Base-by-base conservation (phyloP, 2,113 vertebrate genomes). In the Podiceps cristatus region DNA sequence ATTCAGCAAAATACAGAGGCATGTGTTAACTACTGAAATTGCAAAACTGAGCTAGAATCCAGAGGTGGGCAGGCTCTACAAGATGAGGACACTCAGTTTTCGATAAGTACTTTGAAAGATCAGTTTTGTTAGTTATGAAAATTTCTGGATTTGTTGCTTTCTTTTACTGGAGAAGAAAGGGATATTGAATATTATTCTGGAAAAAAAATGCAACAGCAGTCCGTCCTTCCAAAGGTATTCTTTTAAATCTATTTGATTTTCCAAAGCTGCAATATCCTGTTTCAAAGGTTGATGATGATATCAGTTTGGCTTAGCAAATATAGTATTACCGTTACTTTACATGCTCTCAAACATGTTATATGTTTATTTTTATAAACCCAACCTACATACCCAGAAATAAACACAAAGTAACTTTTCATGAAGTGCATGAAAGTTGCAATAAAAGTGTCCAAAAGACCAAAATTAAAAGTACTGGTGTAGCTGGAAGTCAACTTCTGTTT, bases 321-420 rank as follows among this genome's bases (percentile, higher is more conserved):
- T 3, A 64, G 8, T 11, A 23, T 31, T 35, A 77, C 1, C 9
- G 22, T 60, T 50, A 23, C 10, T 69, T 68, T 25, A 13, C 55
- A 14, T 4, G 9, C 1, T 33, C 5, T 68, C 11, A 35, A 27
- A 37, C 1, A 44, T 31, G 1, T 25, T 17, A 49, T 1, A 50
- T 2, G 3, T 29, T 37, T 53, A 20, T 42, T 83, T 71, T 31
- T 47, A 31, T 33, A 18, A 4, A 25, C 5, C 10, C 27, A 47
- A 55, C 76, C 33, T 52, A 42, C 84, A 68, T n/a, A n/a, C n/a
- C 18, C 10, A 55, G 8, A 80, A 69, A 29, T 49, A 55, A 56
- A 62, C 8, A 37, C 12, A 67, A 63, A n/a, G 3, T 23, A 73
- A 22, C 4, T 56, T 52, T 25, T 42, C 10, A 63, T 24, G 2